A percentile compares a stretch with the other conserved stretches of the same genome.
Evolutionary conservation across 2,888 invertebrate genomes (phyloP).

Genomic region (Chaitophorus viminalis): DNA sequence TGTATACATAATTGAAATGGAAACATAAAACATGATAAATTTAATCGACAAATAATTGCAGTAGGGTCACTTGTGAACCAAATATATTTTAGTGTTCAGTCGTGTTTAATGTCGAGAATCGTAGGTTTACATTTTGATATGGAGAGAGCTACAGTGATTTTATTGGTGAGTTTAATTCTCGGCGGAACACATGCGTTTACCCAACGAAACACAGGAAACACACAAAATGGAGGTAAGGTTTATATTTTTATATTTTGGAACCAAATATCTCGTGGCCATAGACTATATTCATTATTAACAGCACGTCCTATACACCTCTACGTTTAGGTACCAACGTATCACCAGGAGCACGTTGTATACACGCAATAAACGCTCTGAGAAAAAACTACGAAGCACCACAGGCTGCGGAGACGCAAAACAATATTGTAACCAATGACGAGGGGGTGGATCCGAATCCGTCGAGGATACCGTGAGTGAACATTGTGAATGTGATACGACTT

Average conservation of each 20-base stretch:
- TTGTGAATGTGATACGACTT: no score
- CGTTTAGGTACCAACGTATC: neutral
- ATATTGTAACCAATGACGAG: neutral
- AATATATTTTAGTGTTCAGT: neutral
- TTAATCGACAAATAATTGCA: no score
- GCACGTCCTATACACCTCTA: neutral
- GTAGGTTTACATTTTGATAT: neutral
- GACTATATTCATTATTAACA: neutral
- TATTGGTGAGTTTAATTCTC: neutral
- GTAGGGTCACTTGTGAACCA: neutral
- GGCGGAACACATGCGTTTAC: neutral
- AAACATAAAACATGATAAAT: no score
- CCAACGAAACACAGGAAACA: neutral
- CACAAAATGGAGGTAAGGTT: neutral
- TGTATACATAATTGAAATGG: no score
- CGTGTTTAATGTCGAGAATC: neutral
- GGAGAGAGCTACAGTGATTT: neutral
- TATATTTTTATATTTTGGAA: neutral
- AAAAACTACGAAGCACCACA: neutral
- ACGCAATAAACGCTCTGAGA: neutral
- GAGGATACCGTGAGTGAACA: conserved; percentile 24
- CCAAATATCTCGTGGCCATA: neutral
- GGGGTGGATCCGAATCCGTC: neutral
- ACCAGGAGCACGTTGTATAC: neutral
- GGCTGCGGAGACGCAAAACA: neutral